Evolutionary conservation across 2,888 invertebrate genomes (phyloP), one percentile per base, ranked within the genome.

Genomic region (Eristalis tenax): DNA sequence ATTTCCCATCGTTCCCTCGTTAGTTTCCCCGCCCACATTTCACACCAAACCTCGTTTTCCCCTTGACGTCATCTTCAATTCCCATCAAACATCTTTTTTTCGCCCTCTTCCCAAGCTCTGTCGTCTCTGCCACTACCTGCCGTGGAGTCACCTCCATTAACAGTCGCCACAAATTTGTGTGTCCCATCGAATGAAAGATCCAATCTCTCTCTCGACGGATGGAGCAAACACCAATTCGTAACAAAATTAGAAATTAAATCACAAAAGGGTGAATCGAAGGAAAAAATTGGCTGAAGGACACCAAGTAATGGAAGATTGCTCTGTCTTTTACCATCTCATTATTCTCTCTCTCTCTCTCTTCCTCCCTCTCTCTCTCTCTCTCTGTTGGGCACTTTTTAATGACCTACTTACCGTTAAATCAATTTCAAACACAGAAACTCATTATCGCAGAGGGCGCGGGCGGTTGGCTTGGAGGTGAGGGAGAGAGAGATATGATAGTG

Each of bases 401-500:
- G 81, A 85, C 85, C 85, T 85, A 85, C 85, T 85, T 81, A 85
- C 76, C 85, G 81, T 85, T 85, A 85, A 85, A 85, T 85, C 85
- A 85, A 85, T 85, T 85, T 77, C 73, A 85, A 85, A 85, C 73
- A 77, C 73, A 68, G 71, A 85, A 81, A 77, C 68, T 77, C 85
- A 81, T 85, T 85, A 81, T 85, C 73, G 75, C 61, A 35, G 61
- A 28, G 26, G 38, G 71, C 65, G 65, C n/a, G n/a, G n/a, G n/a
- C n/a, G n/a, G n/a, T n/a, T n/a, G n/a, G n/a, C n/a, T n/a, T n/a
- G 66, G n/a, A n/a, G 28, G 35, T 13, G 40, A 15, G 13, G 15
- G 2, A 40, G n/a, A n/a, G 43, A 1, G n/a, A 50, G 18, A 50
- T 5, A 43, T 0, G n/a, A 43, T 43, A 15, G 43, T n/a, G n/a